Evolutionary conservation across 2,113 vertebrate species (phyloP).

Genomic region (Menura novaehollandiae): DNA sequence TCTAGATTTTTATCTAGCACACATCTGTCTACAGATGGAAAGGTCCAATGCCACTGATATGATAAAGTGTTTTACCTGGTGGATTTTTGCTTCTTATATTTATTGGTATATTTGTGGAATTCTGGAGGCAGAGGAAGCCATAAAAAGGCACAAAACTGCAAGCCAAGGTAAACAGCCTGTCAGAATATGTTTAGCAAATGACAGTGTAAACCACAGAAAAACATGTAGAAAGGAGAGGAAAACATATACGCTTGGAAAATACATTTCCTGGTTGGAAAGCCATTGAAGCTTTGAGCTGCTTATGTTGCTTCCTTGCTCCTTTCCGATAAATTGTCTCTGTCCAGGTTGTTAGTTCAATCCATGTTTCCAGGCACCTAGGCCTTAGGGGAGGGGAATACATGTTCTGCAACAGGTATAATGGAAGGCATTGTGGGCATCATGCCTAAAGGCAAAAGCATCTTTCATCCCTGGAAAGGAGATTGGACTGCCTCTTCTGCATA

Average conservation of each 20-base stretch:
- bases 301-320: neutral
- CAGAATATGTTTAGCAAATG: constrained; percentile 18
- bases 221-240: neutral
- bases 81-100: neutral
- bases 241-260: neutral
- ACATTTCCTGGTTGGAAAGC: neutral
- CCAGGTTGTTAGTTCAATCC: neutral
- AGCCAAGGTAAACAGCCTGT: constrained; percentile 23
- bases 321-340: neutral
- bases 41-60: neutral
- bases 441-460: neutral
- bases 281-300: neutral
- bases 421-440: neutral
- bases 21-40: neutral
- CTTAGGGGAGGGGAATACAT: neutral
- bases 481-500: neutral
- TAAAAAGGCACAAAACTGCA: neutral
- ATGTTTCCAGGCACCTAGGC: neutral
- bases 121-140: neutral
- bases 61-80: neutral
- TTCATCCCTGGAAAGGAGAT: neutral
- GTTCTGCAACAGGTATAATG: neutral
- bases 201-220: constrained; percentile 1
- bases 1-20: neutral
- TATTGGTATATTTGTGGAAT: neutral